Evolutionary conservation across 1,140 invertebrate species (phyloP).

Genomic region (Zeugodacus cucurbitae): DNA sequence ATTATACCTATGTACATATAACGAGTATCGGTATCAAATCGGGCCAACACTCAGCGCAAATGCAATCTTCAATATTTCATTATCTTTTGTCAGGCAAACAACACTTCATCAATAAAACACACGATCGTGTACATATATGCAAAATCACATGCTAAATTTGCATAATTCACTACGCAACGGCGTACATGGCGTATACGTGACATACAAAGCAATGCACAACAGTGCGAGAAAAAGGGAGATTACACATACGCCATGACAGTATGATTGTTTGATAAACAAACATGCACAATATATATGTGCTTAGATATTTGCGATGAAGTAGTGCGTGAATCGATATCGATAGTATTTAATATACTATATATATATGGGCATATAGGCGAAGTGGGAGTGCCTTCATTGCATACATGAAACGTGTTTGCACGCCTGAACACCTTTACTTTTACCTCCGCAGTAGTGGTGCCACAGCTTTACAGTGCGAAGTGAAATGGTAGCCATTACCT

Average conservation of each 20-base stretch:
- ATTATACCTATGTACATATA: too few species aligned
- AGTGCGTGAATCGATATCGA: background rate
- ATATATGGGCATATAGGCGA: too few species aligned
- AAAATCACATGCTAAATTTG: background rate
- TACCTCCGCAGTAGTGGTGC: too few species aligned
- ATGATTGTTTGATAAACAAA: too few species aligned
- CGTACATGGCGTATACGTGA: background rate
- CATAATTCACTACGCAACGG: background rate
- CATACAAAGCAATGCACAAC: background rate
- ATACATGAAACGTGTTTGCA: background rate
- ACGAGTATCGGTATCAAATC: too few species aligned
- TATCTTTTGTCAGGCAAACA: background rate
- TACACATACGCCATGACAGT: background rate
- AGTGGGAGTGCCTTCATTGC: background rate
- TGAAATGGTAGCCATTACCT: background rate
- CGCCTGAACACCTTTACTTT: too few species aligned
- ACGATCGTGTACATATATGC: background rate
- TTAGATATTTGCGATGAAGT: too few species aligned
- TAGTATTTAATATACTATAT: background rate
- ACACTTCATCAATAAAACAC: background rate
- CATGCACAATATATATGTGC: too few species aligned
- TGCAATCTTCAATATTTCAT: background rate
- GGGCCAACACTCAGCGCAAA: background rate
- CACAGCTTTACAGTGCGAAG: background rate
- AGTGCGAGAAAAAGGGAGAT: too few species aligned